Base-by-base conservation (phyloP, 2,797 vertebrate genomes). In the Cirrhinus molitorella region DNA sequence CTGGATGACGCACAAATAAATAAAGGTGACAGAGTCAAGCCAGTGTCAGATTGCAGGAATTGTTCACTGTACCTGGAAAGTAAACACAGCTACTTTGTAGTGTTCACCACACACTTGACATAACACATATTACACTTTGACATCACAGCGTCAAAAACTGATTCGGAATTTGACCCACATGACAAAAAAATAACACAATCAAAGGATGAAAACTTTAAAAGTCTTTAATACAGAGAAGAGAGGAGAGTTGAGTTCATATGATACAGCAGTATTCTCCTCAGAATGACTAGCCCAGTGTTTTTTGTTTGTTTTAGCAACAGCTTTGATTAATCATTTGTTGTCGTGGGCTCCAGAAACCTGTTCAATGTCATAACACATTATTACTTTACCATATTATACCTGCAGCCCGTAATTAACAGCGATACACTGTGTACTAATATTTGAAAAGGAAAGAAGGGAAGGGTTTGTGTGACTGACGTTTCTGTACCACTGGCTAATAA, bases 221-320 rank as follows among this genome's bases (percentile, higher is more conserved):
- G 51, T 82, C 16, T 87, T 87, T 83, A 89, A 89, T 86, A 81
- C 88, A 88, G 43, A 84, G 74, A 73, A 74, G 6, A 72, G 74
- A 51, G 87, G 87, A 85, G 79, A 92, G 25, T 31, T 88, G 49
- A 77, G 83, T 93, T 94, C 91, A 93, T 90, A 94, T 66, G 83
- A 88, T 87, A 87, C 90, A 92, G 89, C 89, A 90, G 88, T 89
- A 74, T 79, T 87, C 81, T 86, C 57, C 90, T 84, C 89, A 85
- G 83, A 77, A 88, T 87, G 87, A 90, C 73, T 81, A 91, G 85
- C 85, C 89, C 91, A 91, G 91, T 93, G 90, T 90, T 73, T 91
- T 88, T 90, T 78, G 89, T 88, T 90, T 78, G 89, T 86, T 89
- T 83, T 90, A 85, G 85, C 89, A 88, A 89, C 79, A 90, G 72